These are phyloP conservation scores for Lanistes nyassanus DNA, from an alignment of 1,140 invertebrate genomes.

Conservation along the genomic window DNA sequence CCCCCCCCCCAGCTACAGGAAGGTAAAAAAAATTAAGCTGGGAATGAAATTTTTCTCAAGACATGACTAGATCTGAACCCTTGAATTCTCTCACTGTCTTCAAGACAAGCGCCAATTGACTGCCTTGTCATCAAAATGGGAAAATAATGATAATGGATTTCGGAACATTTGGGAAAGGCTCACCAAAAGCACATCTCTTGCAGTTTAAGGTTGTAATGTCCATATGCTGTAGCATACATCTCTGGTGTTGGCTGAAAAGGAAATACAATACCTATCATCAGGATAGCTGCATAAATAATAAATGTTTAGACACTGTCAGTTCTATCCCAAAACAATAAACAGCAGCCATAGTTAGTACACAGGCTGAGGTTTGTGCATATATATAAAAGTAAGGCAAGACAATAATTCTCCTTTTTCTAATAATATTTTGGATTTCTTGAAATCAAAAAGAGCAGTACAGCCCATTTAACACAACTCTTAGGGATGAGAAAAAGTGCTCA, in stretches of 20 bases:
- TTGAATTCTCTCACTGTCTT: too few relatives aligned
- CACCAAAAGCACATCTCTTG: slow-evolving; percentile 58
- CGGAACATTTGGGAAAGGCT: slow-evolving; percentile 2
- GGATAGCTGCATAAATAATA: not conserved
- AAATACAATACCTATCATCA: slow-evolving; percentile 7
- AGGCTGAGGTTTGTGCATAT: not conserved
- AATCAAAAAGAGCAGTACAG: too few relatives aligned
- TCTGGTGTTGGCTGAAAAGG: slow-evolving; percentile 57
- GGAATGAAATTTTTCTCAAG: too few relatives aligned
- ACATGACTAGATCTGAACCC: not conserved
- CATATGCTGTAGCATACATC: slow-evolving; percentile 59
- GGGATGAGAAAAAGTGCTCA: too few relatives aligned
- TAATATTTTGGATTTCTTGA: too few relatives aligned
- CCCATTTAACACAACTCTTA: too few relatives aligned
- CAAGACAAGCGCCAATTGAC: too few relatives aligned
- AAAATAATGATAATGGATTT: too few relatives aligned
- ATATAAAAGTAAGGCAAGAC: not conserved
- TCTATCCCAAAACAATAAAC: not conserved
- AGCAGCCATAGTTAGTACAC: not conserved
- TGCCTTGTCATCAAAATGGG: too few relatives aligned
- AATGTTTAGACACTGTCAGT: not conserved
- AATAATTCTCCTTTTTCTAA: too few relatives aligned
- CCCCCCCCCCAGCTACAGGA: too few relatives aligned
- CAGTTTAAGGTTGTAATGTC: slow-evolving; percentile 61
- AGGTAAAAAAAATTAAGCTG: too few relatives aligned